Base-by-base conservation (phyloP, 1,140 invertebrate species). In the Acarapis woodi region DNA sequence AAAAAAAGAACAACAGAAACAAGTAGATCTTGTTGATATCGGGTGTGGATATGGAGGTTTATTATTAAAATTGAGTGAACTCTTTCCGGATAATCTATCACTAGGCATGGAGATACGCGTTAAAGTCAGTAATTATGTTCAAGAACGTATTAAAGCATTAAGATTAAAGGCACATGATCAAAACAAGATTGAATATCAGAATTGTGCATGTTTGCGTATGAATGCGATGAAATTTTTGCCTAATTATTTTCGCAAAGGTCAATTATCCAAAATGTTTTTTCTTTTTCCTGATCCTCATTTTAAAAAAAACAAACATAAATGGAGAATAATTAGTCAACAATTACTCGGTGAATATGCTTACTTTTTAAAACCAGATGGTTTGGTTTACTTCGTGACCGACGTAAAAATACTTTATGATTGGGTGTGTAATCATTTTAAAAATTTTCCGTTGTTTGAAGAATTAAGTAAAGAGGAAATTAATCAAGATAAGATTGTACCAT, bases 241-340 rank as follows among this genome's bases (percentile, higher is more conserved):
- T 24, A 96, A 96, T 56, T 97, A 74, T 58, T 97, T 99, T 52
- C 51, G 62, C 25, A 96, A 96, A 63, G 79, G 71, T 42, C 82
- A 85, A 72, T 59, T 99, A 12, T 70, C 72, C 42, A 97, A 97
- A 61, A 87, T 99, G 70, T 99, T 99, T 57, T 96, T 99, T 53
- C 59, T 99, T n/a, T 99, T 93, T 57, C 93, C 93, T 21, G 93
- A 99, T 64, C 93, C 93, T 25, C 93, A 99, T 63, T 99, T 99
- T 55, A 99, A 99, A 56, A 90, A 79, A 49, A 70, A 80, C 1
- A 99, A 99, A 61, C 83, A 96, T 51, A 99, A 97, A 59, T 99
- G 90, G 90, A 65, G 93, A 42, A 97, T 99, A 33, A 88, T 97
- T 44, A 94, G 83, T 52, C 67, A 75, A 45, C 73, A 71, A 43